Evolutionary conservation across 2,888 invertebrate genomes (phyloP).

Genomic region (Hydraecia micacea): DNA sequence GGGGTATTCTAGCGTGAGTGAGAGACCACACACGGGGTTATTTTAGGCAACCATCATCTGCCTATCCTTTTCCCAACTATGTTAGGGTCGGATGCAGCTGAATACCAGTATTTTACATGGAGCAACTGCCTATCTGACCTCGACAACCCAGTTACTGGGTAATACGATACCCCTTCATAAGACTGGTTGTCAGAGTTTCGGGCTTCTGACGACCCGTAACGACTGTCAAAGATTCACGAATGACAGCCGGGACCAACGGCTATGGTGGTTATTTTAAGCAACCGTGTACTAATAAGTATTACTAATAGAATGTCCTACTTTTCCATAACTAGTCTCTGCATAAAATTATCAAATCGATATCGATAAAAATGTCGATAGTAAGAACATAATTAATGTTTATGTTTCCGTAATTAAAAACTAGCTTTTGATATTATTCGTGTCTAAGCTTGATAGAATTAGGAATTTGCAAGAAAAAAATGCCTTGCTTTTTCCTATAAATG

Average conservation of each 20-base stretch:
- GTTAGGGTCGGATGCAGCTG: background rate
- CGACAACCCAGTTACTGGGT: background rate
- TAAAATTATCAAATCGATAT: conserved; percentile 29
- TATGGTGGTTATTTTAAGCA: background rate
- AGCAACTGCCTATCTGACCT: background rate
- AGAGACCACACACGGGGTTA: conserved; percentile 6
- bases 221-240: background rate
- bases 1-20: background rate
- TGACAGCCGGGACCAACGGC: background rate
- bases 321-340: conserved; percentile 22
- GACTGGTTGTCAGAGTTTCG: background rate
- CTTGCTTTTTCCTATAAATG: background rate
- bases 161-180: background rate
- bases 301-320: conserved; percentile 19
- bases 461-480: background rate
- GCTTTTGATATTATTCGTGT: conserved; percentile 15
- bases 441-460: background rate
- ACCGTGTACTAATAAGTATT: background rate
- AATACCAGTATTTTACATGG: background rate
- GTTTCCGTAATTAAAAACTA: conserved; percentile 27
- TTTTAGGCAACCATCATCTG: background rate
- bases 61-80: background rate
- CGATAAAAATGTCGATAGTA: conserved; percentile 43
- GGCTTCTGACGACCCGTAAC: too few relatives aligned
- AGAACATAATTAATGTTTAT: conserved; percentile 45